Evolutionary conservation across 2,113 vertebrate genomes (phyloP).

Genomic region (Notarius lentiginosus): DNA sequence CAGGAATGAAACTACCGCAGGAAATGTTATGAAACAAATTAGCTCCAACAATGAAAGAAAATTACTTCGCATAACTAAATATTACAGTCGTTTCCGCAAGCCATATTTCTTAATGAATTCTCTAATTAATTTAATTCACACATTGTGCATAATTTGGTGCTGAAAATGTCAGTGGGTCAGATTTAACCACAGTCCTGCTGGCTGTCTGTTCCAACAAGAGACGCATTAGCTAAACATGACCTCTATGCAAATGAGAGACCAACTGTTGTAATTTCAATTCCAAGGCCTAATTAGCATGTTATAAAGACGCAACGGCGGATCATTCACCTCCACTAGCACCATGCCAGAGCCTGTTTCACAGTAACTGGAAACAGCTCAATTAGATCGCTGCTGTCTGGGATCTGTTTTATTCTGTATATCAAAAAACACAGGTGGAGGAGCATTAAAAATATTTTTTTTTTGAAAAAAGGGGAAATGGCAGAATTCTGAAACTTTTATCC

Average conservation of each 20-base stretch:
- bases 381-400: constrained; percentile 32
- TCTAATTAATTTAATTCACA: constrained; percentile 92
- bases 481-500: neutral
- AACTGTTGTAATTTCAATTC: constrained; percentile 74
- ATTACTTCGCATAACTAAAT: constrained; percentile 84
- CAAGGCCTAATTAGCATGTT: constrained; percentile 62
- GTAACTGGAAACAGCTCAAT: constrained; percentile 50
- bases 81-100: constrained; percentile 79
- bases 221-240: constrained; percentile 83
- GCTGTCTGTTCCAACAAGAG: constrained; percentile 81
- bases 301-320: constrained; percentile 64
- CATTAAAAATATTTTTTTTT: neutral
- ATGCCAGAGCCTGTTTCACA: constrained; percentile 58
- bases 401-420: constrained; percentile 43
- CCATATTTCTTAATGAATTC: constrained; percentile 88
- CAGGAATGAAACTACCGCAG: constrained; percentile 78
- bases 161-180: constrained; percentile 85
- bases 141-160: constrained; percentile 88
- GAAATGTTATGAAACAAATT: constrained; percentile 90
- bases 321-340: constrained; percentile 65
- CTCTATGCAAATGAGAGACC: constrained; percentile 79
- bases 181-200: constrained; percentile 79
- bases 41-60: constrained; percentile 89
- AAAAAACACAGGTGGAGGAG: constrained; percentile 33
- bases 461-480: neutral